Evolutionary conservation across 1,140 invertebrate genomes (phyloP), one percentile per base, ranked within the genome.

Genomic region (Heliconius hermathena): DNA sequence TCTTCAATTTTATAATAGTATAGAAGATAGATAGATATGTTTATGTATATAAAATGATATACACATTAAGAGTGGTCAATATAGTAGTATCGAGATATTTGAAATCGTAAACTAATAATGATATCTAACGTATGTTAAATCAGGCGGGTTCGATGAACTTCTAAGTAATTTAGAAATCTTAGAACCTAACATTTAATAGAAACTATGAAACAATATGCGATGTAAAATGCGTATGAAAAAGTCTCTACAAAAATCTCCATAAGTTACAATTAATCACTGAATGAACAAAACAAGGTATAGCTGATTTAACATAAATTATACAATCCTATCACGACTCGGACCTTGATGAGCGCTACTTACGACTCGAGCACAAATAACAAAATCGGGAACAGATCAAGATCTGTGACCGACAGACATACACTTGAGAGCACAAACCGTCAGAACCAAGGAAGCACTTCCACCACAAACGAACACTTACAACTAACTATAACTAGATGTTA

Each of bases 311-410:
- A 76, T 76, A 70, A 76, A 76, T 76, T 76, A 76, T 71, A 76
- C 74, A 76, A 76, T 70, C 74, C 74, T 76, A 76, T 76, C 74
- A 76, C 74, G 74, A 71, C 60, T 52, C 49, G 54, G 76, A n/a
- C 76, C 76, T 71, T 54, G 26, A 52, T 52, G 33, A 33, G 41
- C 76, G 46, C 76, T 77, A 76, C 74, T 76, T 76, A 76, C 74
- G 60, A 70, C 38, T 76, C 41, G 74, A 38, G 22, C 74, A 29
- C 71, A 82, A 86, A 79, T 83, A 88, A 88, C 88, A 88, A 87
- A 83, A 87, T 85, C 83, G 85, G 86, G 90, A 88, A 11, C 60
- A 66, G 60, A 66, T 84, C 79, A 75, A 87, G 60, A 66, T 9
- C 60, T 66, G 20, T 75, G 57, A 71, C 70, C 74, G 46, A 81